Percentiles rank a stretch among this genome's conserved stretches.
Conservation (phyloP, 2,113 vertebrate genomes). For the Desmodus rotundus region DNA sequence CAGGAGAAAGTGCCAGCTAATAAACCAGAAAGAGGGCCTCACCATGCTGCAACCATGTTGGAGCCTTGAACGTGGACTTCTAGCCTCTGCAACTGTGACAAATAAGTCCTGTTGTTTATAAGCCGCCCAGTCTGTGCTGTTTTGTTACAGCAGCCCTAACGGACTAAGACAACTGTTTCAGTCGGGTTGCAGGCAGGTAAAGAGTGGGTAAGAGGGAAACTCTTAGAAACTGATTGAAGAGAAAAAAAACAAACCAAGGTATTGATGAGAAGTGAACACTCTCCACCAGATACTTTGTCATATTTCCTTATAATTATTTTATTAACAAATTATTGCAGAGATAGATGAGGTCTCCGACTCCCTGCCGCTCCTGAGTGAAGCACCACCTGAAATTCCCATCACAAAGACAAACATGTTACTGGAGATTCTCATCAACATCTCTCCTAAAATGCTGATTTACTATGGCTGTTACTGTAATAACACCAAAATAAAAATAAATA, state of each 20-base stretch:
- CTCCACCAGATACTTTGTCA: not conserved
- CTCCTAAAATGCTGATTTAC: not conserved
- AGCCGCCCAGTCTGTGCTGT: not conserved
- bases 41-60: accelerated
- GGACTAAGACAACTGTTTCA: not conserved
- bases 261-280: not conserved
- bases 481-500: not conserved
- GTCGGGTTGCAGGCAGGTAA: not conserved
- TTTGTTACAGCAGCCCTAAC: not conserved
- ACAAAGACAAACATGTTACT: not conserved
- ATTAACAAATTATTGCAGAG: not conserved
- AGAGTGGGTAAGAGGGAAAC: not conserved
- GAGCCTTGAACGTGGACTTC: not conserved
- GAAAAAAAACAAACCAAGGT: not conserved
- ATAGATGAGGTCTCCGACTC: not conserved
- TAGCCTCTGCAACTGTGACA: not conserved
- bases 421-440: not conserved
- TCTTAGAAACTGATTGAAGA: not conserved
- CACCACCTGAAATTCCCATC: not conserved
- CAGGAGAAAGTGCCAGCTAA: not conserved
- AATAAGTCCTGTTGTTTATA: not conserved
- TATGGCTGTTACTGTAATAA: not conserved
- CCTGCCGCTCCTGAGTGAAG: not conserved
- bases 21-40: not conserved
- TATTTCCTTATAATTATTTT: not conserved